phyloP scores from a whole-genome alignment of 2,113 vertebrate genomes.

The Tapirus terrestris region DNA sequence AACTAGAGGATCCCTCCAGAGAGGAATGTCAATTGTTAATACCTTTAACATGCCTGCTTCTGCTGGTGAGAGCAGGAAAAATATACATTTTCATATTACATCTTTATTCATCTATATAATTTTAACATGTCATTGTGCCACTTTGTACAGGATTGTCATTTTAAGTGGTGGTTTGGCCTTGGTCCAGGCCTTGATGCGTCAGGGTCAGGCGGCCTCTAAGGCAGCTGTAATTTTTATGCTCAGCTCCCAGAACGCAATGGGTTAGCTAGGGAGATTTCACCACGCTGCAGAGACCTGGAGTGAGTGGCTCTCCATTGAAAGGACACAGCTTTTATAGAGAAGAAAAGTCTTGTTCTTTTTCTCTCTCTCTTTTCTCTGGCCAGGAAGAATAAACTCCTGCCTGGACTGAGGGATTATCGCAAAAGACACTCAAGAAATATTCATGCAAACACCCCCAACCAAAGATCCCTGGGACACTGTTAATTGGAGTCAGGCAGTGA shows the following conservation, averaged over 20 bases:
- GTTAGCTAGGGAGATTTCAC: background rate
- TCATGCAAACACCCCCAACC: background rate
- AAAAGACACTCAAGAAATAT: background rate
- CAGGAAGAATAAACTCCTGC: background rate
- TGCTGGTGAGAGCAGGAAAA: background rate
- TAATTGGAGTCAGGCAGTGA: background rate
- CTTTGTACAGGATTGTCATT: constrained; percentile 62
- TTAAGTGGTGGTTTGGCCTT: constrained; percentile 83
- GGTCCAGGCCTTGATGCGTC: constrained; percentile 78
- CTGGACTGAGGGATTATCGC: background rate
- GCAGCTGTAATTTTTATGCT: constrained; percentile 57
- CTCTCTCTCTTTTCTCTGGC: background rate
- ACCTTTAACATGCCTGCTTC: constrained; percentile 57
- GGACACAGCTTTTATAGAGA: background rate
- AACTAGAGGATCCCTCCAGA: constrained; percentile 51
- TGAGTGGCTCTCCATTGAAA: background rate
- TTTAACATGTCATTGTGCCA: constrained; percentile 67
- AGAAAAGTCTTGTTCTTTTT: background rate
- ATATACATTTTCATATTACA: constrained; percentile 45
- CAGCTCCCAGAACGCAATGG: constrained; percentile 45
- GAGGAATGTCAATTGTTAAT: constrained; percentile 21
- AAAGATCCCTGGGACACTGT: background rate
- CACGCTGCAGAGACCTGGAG: background rate
- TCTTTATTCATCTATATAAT: constrained; percentile 31
- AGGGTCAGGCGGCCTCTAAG: constrained; percentile 60